Conservation (phyloP, 2,797 vertebrate species). For the Tinamus major region DNA sequence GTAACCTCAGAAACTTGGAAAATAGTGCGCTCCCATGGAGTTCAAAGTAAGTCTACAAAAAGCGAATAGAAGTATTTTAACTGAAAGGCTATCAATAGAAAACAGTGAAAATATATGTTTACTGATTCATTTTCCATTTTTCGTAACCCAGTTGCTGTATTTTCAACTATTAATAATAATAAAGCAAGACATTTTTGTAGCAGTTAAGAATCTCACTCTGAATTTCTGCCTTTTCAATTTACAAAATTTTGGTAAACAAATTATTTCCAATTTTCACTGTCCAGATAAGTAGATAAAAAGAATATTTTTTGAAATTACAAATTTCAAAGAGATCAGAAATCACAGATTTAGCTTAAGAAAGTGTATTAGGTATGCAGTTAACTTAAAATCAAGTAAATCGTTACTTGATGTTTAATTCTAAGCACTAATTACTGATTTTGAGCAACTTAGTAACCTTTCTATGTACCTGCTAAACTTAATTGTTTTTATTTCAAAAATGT, state of each 20-base stretch:
- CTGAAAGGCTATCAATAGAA: background rate
- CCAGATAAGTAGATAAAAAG: background rate
- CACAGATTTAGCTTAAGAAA: background rate
- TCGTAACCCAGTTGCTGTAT: background rate
- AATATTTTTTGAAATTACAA: background rate
- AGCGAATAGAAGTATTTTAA: background rate
- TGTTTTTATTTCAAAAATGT: background rate
- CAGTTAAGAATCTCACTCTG: background rate
- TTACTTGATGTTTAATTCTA: background rate
- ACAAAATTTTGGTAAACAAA: background rate
- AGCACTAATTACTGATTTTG: background rate
- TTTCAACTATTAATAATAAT: background rate
- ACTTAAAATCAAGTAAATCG: background rate
- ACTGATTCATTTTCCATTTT: background rate
- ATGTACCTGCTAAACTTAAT: rapidly evolving
- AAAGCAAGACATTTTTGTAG: background rate
- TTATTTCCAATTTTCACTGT: background rate
- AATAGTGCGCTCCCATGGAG: constrained; percentile 92
- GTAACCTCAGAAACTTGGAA: constrained; percentile 91
- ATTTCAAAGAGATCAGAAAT: background rate
- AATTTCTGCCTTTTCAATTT: background rate
- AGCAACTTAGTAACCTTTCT: background rate
- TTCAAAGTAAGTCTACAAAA: constrained; percentile 89
- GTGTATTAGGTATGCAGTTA: background rate
- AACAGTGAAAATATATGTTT: background rate